A percentile compares a stretch with the other conserved stretches of the same genome.
phyloP scores from a whole-genome alignment of 2,888 invertebrate genomes.

The Papilio gigon region DNA sequence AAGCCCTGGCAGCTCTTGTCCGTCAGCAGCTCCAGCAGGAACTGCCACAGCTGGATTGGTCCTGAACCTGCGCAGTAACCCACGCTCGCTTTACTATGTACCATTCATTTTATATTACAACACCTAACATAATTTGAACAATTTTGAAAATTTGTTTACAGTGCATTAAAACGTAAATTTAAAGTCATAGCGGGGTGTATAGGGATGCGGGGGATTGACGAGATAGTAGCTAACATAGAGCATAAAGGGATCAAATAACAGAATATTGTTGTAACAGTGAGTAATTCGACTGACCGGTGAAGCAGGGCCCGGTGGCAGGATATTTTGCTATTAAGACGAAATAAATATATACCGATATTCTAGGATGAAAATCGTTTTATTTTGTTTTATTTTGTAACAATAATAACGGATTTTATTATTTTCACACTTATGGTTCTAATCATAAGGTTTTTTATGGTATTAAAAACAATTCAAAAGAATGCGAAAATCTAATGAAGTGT shows the following conservation, averaged over 20 bases:
- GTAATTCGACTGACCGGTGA: constrained; percentile 1
- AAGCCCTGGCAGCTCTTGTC: constrained; percentile 98
- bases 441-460: background rate
- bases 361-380: background rate
- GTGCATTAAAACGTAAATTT: too few species aligned
- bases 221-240: background rate
- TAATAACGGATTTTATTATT: background rate
- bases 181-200: background rate
- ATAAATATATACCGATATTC: too few species aligned
- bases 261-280: too few species aligned
- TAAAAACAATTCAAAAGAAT: background rate
- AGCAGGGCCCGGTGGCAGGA: constrained; percentile 13
- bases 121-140: background rate
- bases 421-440: background rate
- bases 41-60: constrained; percentile 99
- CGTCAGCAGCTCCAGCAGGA: constrained; percentile 95
- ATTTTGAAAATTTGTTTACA: background rate
- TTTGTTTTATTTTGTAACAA: background rate
- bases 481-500: constrained; percentile 10
- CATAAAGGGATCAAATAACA: background rate
- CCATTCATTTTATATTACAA: constrained; percentile 49
- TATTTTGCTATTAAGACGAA: too few species aligned
- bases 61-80: constrained; percentile 88
- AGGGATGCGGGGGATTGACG: too few species aligned
- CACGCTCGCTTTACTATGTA: constrained; percentile 80